Evolutionary conservation across 2,888 invertebrate genomes (phyloP).

Genomic region (Synanthedon myopaeformis): DNA sequence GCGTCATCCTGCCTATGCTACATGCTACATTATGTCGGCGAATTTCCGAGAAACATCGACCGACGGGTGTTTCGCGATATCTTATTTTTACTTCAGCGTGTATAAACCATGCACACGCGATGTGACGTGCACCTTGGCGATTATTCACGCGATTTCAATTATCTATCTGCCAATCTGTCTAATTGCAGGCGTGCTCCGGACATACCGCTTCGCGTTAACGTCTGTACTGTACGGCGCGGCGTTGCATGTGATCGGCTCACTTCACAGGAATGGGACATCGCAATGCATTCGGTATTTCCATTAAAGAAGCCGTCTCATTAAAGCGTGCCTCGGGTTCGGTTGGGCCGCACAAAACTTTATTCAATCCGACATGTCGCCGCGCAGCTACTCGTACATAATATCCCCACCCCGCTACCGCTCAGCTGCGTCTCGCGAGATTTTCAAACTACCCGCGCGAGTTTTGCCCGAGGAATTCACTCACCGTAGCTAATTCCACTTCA

Average conservation of each 20-base stretch:
- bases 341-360: conserved; percentile 49
- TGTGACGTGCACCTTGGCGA: conserved; percentile 29
- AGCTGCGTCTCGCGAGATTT: neutral
- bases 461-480: conserved; percentile 36
- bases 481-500: conserved; percentile 38
- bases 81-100: conserved; percentile 26
- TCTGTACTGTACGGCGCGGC: neutral
- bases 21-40: conserved; percentile 3
- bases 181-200: conserved; percentile 22
- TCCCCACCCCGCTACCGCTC: neutral
- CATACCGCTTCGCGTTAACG: conserved; percentile 6
- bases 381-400: conserved; percentile 12
- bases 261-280: conserved; percentile 15
- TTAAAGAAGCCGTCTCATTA: conserved; percentile 65
- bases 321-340: conserved; percentile 44
- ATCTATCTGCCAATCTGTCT: conserved; percentile 37
- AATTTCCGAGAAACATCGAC: conserved; percentile 25
- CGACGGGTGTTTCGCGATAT: conserved; percentile 19
- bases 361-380: conserved; percentile 37
- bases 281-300: conserved; percentile 52
- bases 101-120: conserved; percentile 36
- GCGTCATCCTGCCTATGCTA: conserved; percentile 6
- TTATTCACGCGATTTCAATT: conserved; percentile 46
- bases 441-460: conserved; percentile 13
- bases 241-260: conserved; percentile 6